These are phyloP conservation scores for Mustelus asterias DNA, from an alignment of 2,113 vertebrate genomes.

Conservation along the genomic window DNA sequence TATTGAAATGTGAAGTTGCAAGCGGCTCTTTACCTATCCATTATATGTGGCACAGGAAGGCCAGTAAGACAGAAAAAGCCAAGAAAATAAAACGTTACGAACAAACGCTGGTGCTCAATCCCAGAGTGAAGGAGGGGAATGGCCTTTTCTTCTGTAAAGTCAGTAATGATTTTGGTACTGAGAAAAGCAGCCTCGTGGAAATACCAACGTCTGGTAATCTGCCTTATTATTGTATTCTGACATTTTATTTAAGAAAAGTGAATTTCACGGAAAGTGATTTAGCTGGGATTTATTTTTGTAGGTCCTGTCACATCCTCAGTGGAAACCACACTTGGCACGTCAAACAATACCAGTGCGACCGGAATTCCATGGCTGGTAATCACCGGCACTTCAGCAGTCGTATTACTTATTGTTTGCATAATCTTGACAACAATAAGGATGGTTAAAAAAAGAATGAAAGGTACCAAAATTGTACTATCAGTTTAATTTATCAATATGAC, in stretches of 20 bases:
- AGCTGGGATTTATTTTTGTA: neutral
- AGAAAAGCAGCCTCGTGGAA: constrained; percentile 1
- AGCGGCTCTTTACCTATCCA: constrained; percentile 17
- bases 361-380: constrained; percentile 5
- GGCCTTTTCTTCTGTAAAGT: constrained; percentile 29
- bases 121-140: neutral
- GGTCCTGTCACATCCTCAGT: neutral
- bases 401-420: constrained; percentile 16
- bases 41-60: constrained; percentile 24
- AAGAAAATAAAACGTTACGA: constrained; percentile 8
- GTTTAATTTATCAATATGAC: neutral
- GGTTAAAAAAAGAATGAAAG: constrained; percentile 24
- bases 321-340: neutral
- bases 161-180: constrained; percentile 10
- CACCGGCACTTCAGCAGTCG: neutral
- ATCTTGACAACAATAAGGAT: neutral
- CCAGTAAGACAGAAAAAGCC: constrained; percentile 14
- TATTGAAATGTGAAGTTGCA: constrained; percentile 23
- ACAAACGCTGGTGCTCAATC: constrained; percentile 17
- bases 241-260: neutral
- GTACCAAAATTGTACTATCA: neutral
- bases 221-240: neutral
- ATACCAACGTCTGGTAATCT: neutral
- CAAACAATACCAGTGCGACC: neutral
- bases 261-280: neutral